These are phyloP conservation scores for Tachyglossus aculeatus DNA, from an alignment of 2,797 vertebrate species.

Conservation along the genomic window DNA sequence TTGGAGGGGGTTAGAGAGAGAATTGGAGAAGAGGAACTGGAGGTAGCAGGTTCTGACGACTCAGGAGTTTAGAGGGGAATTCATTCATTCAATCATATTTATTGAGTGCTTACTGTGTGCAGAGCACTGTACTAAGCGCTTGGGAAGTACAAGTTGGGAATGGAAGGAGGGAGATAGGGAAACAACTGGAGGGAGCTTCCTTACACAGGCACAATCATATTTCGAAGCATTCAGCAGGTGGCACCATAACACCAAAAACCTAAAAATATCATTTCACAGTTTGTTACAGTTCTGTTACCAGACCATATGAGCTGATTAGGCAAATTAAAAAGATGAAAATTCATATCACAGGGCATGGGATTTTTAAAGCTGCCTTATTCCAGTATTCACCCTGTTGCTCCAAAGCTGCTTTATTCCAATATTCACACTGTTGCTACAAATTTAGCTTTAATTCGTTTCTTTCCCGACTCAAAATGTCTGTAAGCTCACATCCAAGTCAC, in stretches of 20 bases:
- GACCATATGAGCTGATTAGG: constrained; percentile 11
- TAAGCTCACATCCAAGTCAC: constrained; percentile 35
- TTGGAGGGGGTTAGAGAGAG: too few relatives aligned
- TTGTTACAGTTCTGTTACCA: neutral
- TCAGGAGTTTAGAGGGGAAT: too few relatives aligned
- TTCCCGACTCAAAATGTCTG: constrained; percentile 13
- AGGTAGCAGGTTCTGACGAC: too few relatives aligned
- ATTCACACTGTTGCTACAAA: constrained; percentile 26
- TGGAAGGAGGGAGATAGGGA: too few relatives aligned
- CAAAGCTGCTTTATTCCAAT: constrained; percentile 29
- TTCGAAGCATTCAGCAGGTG: constrained; percentile 70
- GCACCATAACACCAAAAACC: constrained; percentile 66
- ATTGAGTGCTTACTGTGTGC: too few relatives aligned
- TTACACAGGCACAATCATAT: neutral
- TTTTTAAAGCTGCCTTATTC: constrained; percentile 43
- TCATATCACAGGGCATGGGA: constrained; percentile 25
- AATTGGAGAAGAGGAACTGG: too few relatives aligned
- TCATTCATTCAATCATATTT: too few relatives aligned
- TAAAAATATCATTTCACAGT: neutral
- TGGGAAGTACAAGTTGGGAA: too few relatives aligned
- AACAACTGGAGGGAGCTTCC: too few relatives aligned
- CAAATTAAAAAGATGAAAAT: constrained; percentile 36
- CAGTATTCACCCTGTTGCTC: too few relatives aligned
- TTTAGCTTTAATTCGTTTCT: constrained; percentile 41
- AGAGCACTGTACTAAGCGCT: too few relatives aligned